phyloP scores from a whole-genome alignment of 2,888 invertebrate genomes.

The Himalopsyche tibetana region DNA sequence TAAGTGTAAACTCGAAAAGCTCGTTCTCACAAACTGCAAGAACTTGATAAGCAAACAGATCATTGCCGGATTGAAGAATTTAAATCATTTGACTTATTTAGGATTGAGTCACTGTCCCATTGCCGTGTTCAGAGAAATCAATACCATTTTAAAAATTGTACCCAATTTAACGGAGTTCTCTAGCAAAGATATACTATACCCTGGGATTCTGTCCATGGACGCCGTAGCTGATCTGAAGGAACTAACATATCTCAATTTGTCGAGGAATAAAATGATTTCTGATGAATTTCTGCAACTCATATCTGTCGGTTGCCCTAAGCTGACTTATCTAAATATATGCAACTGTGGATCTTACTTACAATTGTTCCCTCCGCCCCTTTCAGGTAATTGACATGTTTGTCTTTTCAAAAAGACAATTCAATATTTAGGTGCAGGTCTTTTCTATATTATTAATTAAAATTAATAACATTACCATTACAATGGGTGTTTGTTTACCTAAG shows the following conservation, averaged over 20 bases:
- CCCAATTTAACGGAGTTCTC: slow-evolving; percentile 72
- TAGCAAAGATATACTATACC: slow-evolving; percentile 70
- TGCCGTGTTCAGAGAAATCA: slow-evolving; percentile 18
- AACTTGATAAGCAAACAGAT: background rate
- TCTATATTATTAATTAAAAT: no score
- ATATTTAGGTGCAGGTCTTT: no score
- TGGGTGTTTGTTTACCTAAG: no score
- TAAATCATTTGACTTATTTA: slow-evolving; percentile 46
- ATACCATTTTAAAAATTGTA: slow-evolving; percentile 70
- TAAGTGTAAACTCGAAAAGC: slow-evolving; percentile 46
- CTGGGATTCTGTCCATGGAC: slow-evolving; percentile 69
- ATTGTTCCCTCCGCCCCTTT: background rate
- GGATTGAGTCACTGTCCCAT: slow-evolving; percentile 23
- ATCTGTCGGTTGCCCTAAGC: slow-evolving; percentile 72
- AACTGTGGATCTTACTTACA: background rate
- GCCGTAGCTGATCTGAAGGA: slow-evolving; percentile 72
- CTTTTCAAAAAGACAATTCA: no score
- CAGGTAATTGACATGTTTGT: background rate
- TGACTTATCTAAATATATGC: slow-evolving; percentile 74
- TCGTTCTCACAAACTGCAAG: slow-evolving; percentile 52
- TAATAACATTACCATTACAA: no score
- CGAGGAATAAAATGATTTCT: slow-evolving; percentile 74
- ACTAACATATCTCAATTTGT: slow-evolving; percentile 73
- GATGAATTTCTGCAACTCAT: slow-evolving; percentile 76
- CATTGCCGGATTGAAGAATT: slow-evolving; percentile 45